These are phyloP conservation scores for Pheosia gnoma DNA, from an alignment of 2,888 invertebrate species.

Conservation along the genomic window DNA sequence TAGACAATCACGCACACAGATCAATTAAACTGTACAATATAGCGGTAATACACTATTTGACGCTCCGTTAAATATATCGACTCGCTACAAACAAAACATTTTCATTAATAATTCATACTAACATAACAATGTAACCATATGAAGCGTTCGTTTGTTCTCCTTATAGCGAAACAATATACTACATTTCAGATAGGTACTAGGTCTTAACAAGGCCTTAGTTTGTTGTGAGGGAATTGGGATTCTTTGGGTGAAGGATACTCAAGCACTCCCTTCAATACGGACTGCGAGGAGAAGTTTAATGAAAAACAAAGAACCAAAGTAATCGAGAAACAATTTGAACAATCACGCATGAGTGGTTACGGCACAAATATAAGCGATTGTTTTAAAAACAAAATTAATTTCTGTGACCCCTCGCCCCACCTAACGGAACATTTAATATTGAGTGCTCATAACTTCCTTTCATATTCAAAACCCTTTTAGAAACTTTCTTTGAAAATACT, in stretches of 20 bases:
- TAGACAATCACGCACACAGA: constrained; percentile 15
- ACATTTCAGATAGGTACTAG: constrained; percentile 1
- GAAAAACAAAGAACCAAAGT: constrained; percentile 79
- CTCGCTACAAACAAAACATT: constrained; percentile 26
- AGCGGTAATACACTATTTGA: constrained; percentile 35
- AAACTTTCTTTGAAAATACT: constrained; percentile 70
- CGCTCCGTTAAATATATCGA: constrained; percentile 37
- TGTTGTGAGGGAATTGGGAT: constrained; percentile 27
- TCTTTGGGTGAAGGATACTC: constrained; percentile 16
- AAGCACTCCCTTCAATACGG: constrained; percentile 42
- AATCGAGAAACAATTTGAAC: constrained; percentile 81
- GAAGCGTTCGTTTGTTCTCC: constrained; percentile 1
- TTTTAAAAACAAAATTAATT: constrained; percentile 84
- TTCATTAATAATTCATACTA: constrained; percentile 40
- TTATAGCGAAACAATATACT: constrained; percentile 13
- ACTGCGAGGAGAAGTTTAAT: constrained; percentile 71
- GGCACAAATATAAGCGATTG: constrained; percentile 80
- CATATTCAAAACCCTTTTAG: constrained; percentile 72
- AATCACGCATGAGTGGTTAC: constrained; percentile 79
- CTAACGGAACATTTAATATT: constrained; percentile 83
- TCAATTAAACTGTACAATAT: constrained; percentile 27
- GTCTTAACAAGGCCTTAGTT: constrained; percentile 10
- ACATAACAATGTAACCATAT: constrained; percentile 14
- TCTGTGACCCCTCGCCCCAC: constrained; percentile 74
- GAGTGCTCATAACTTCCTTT: constrained; percentile 83